Percentiles rank a stretch among this genome's conserved stretches.
Evolutionary conservation across 2,888 invertebrate genomes (phyloP).

Genomic region (Schizaphis graminum): DNA sequence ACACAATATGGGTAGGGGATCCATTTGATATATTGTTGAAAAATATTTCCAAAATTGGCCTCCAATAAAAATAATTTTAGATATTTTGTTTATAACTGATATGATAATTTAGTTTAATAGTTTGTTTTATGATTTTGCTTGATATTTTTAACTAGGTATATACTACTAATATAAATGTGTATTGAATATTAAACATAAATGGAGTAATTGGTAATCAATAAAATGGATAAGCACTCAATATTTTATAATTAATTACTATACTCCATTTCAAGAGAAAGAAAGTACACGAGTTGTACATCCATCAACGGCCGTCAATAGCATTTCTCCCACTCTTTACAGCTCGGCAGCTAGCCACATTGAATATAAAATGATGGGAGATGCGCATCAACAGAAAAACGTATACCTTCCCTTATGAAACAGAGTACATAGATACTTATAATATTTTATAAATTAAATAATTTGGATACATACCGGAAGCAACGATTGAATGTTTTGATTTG

Average conservation of each 20-base stretch:
- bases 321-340: no score
- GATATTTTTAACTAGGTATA: background rate
- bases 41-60: background rate
- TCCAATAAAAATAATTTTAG: background rate
- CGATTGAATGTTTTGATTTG: conserved; percentile 91
- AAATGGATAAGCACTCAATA: background rate
- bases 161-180: background rate
- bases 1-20: background rate
- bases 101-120: background rate
- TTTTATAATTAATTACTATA: background rate
- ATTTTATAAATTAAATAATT: background rate
- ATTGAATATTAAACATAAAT: background rate
- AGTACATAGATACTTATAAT: background rate
- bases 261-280: no score
- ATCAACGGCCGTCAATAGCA: no score
- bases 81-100: background rate
- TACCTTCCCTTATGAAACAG: no score
- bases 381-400: no score
- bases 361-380: no score
- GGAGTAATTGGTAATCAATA: background rate
- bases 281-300: no score
- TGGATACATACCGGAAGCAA: conserved; percentile 84
- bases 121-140: background rate
- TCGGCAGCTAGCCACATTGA: no score
- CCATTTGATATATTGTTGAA: background rate